These are phyloP conservation scores for Apantesis nais DNA, from an alignment of 2,888 invertebrate genomes.

Conservation along the genomic window DNA sequence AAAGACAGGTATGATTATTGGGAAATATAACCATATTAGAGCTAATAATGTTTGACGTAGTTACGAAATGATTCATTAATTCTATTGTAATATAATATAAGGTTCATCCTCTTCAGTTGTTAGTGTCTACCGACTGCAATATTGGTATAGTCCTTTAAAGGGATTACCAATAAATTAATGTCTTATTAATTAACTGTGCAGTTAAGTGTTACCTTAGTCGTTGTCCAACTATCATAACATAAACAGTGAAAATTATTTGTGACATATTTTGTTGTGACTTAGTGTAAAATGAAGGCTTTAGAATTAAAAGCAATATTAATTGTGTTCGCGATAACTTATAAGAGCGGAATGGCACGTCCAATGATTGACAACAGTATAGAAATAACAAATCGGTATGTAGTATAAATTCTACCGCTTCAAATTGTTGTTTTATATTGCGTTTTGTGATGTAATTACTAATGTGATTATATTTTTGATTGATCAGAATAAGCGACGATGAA, in stretches of 20 bases:
- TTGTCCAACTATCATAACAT: slow-evolving; percentile 35
- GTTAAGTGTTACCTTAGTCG: slow-evolving; percentile 41
- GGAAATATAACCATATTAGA: slow-evolving; percentile 20
- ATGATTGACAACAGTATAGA: slow-evolving; percentile 21
- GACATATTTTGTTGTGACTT: slow-evolving; percentile 28
- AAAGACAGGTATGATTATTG: slow-evolving; percentile 19
- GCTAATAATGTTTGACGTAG: slow-evolving; percentile 42
- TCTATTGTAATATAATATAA: slow-evolving; percentile 39
- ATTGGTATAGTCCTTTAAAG: slow-evolving; percentile 58
- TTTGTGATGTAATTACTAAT: background rate
- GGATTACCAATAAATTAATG: slow-evolving; percentile 52
- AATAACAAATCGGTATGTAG: slow-evolving; percentile 37
- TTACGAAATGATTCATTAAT: slow-evolving; percentile 84
- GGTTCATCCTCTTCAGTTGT: slow-evolving; percentile 34
- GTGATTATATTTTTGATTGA: background rate
- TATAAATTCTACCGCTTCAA: background rate
- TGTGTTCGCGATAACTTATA: slow-evolving; percentile 49
- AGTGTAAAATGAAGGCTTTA: slow-evolving; percentile 52
- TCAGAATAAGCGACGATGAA: slow-evolving; percentile 9
- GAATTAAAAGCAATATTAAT: slow-evolving; percentile 36
- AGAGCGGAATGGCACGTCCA: slow-evolving; percentile 51
- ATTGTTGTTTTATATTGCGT: background rate
- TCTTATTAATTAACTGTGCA: slow-evolving; percentile 38
- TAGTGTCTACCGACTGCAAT: slow-evolving; percentile 47
- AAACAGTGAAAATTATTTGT: slow-evolving; percentile 38